Base-by-base conservation (phyloP, 2,888 invertebrate genomes). In the Unio delphinus region DNA sequence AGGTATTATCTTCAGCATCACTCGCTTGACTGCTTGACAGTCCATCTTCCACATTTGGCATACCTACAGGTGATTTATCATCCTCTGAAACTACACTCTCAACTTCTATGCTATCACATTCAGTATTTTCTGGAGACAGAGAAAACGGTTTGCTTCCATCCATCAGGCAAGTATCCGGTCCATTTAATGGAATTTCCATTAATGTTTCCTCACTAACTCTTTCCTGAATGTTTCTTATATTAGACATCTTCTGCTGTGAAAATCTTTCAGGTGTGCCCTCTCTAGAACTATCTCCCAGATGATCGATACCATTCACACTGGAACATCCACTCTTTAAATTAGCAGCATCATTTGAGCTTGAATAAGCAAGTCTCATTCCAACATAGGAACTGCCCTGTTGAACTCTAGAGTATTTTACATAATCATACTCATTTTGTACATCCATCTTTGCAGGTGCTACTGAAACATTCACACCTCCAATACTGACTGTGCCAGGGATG, bases 41-140 rank as follows among this genome's bases (percentile, higher is more conserved):
- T 0, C 97, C 97, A 90, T 98, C 98, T 89, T 97, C 97, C 61
- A 98, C 93, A 23, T 96, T 94, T 0, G 98, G 98, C 95, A 98
- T 95, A 8, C 85, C 85, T 8, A 81, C 74, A 8, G 83, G 80
- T 8, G 83, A 83, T 61, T 83, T 81, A 23, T 84, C 86, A 64
- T 84, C 81, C 68, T 89, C 89, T 0, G 89, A 89, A 17, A 85
- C 78, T 28, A 89, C 86, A 80, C 88, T 96, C 90, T 95, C 95
- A 84, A 95, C 92, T 88, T 95, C 95, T 89, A 95, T 95, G 76
- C 95, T 95, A 90, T 96, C 96, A 89, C 95, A 96, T 91, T 97
- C 97, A 72, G 96, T 97, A 73, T 95, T 95, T 91, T 96, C 97
- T 8, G 96, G 96, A 59, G 96, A 96, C 73, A 96, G 93, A 34